These are phyloP conservation scores for Idris sp. DNA, from an alignment of 1,140 invertebrate genomes.

Conservation along the genomic window DNA sequence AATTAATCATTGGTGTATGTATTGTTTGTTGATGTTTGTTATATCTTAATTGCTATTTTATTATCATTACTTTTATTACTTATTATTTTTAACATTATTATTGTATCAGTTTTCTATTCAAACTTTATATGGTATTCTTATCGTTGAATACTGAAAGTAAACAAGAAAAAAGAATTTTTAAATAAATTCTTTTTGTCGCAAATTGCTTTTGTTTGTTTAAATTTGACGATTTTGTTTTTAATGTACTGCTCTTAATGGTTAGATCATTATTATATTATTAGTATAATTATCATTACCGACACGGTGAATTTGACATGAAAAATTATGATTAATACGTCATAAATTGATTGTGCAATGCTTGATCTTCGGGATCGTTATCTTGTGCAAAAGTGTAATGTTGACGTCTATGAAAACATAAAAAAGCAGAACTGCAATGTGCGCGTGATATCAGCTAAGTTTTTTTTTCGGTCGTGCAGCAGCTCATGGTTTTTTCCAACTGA, in stretches of 20 bases:
- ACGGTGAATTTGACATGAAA: slow-evolving; percentile 20
- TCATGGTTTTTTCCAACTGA: slow-evolving; percentile 6
- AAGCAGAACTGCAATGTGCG: slow-evolving; percentile 1
- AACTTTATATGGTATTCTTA: neutral
- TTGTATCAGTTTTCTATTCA: neutral
- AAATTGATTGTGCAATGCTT: slow-evolving; percentile 37
- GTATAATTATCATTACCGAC: neutral
- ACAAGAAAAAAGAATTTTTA: too few relatives aligned
- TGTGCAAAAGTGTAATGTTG: slow-evolving; percentile 5
- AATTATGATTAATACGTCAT: slow-evolving; percentile 22
- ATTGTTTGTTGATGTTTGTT: slow-evolving; percentile 53
- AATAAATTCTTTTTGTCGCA: too few relatives aligned
- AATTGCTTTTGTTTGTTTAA: too few relatives aligned
- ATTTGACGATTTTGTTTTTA: too few relatives aligned
- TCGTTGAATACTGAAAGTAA: neutral
- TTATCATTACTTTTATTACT: slow-evolving; percentile 11
- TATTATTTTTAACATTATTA: slow-evolving; percentile 15
- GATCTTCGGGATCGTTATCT: slow-evolving; percentile 29
- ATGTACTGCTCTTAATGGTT: too few relatives aligned
- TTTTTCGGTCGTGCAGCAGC: neutral
- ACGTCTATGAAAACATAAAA: slow-evolving; percentile 1
- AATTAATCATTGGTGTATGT: slow-evolving; percentile 36
- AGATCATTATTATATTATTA: neutral
- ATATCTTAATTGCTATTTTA: slow-evolving; percentile 34
- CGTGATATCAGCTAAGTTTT: slow-evolving; percentile 38